Conservation (phyloP, 2,888 invertebrate species). For the Chloromyia formosa region DNA sequence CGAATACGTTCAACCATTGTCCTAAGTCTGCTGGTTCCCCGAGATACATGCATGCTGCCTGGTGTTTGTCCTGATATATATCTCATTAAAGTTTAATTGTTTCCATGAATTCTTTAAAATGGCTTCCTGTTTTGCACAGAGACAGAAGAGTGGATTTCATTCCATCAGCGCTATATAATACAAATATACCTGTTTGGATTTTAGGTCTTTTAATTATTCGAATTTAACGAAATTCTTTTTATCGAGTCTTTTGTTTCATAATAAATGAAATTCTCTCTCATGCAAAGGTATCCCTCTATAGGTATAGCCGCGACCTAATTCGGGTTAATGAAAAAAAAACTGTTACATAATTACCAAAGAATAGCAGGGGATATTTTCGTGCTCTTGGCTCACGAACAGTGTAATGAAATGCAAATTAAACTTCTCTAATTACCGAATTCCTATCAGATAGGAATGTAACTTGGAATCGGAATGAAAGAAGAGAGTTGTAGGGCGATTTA, state of each 20-base stretch:
- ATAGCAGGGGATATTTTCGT: not conserved
- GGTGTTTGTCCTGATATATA: not conserved
- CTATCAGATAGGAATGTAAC: not conserved
- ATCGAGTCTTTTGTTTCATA: not conserved
- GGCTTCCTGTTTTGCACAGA: not conserved
- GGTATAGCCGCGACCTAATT: too few relatives aligned
- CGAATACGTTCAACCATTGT: not conserved
- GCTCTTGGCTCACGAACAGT: not conserved
- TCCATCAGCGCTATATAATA: not conserved
- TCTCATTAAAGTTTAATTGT: conserved; percentile 24
- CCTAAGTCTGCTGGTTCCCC: conserved; percentile 5
- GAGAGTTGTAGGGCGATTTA: too few relatives aligned
- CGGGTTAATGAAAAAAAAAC: too few relatives aligned
- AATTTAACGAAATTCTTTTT: not conserved
- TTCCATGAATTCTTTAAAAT: conserved; percentile 32
- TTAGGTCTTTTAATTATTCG: not conserved
- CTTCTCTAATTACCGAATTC: not conserved
- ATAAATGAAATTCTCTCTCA: too few relatives aligned
- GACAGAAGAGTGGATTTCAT: not conserved
- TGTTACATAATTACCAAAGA: too few relatives aligned
- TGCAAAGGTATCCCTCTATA: too few relatives aligned
- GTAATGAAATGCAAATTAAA: not conserved
- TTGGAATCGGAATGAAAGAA: too few relatives aligned
- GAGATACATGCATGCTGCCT: not conserved
- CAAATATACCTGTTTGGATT: not conserved